A percentile compares a stretch with the other conserved stretches of the same genome.
phyloP scores from a whole-genome alignment of 1,140 invertebrate genomes.

The Orussus abietinus region DNA sequence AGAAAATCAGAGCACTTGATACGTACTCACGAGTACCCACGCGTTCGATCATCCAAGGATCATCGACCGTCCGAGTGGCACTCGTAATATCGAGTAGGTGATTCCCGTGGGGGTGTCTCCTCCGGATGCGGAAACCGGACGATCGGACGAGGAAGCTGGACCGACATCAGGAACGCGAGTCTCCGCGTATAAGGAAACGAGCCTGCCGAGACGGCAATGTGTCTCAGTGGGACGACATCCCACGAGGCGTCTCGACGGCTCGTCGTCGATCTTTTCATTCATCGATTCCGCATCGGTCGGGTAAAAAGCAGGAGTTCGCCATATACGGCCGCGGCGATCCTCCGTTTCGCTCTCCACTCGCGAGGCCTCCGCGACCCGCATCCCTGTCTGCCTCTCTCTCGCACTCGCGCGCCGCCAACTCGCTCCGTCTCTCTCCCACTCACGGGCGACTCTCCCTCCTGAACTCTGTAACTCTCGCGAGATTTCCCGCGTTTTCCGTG shows the following conservation, averaged over 20 bases:
- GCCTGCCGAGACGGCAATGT: constrained; percentile 14
- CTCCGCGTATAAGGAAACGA: constrained; percentile 14
- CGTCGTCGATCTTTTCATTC: constrained; percentile 22
- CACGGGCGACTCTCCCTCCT: too few species aligned
- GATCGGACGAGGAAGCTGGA: constrained; percentile 12
- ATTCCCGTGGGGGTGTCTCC: too few species aligned
- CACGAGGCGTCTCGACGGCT: constrained; percentile 6
- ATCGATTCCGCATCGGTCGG: constrained; percentile 22
- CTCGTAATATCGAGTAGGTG: too few species aligned
- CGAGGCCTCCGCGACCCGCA: constrained; percentile 2
- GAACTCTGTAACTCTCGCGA: too few species aligned
- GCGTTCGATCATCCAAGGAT: too few species aligned
- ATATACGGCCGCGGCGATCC: constrained; percentile 20
- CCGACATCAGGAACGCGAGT: neutral
- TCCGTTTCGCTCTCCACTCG: constrained; percentile 14
- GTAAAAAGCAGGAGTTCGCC: constrained; percentile 30
- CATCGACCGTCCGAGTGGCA: too few species aligned
- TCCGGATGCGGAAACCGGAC: neutral
- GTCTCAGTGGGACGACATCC: constrained; percentile 30
- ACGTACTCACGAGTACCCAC: too few species aligned
- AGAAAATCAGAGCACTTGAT: too few species aligned
- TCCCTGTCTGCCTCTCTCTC: constrained; percentile 7
- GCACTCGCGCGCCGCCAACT: neutral
- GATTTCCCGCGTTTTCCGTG: constrained; percentile 36
- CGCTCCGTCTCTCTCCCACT: constrained; percentile 1